phyloP scores from a whole-genome alignment of 2,888 invertebrate species.

The Caenorhabditis drosophilae region DNA sequence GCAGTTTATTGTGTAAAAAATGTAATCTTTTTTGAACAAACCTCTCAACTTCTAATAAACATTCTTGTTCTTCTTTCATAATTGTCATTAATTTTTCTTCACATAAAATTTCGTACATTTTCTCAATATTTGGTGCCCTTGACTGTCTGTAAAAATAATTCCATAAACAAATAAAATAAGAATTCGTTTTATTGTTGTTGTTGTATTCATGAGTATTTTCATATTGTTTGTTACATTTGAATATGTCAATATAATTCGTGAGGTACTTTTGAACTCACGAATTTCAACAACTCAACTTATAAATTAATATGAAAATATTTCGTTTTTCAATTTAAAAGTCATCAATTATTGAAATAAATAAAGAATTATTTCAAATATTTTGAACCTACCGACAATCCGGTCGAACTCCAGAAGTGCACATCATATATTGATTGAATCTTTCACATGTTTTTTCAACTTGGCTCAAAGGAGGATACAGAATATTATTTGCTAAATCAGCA shows the following conservation, averaged over 20 bases:
- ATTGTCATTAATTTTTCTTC: conserved; percentile 47
- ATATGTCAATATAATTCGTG: too few relatives aligned
- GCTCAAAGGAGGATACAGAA: conserved; percentile 51
- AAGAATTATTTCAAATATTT: too few relatives aligned
- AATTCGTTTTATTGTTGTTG: background rate
- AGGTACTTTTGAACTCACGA: too few relatives aligned
- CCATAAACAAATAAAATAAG: background rate
- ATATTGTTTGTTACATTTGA: too few relatives aligned
- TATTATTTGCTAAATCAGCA: conserved; percentile 32
- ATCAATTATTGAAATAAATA: background rate
- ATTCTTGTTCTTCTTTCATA: conserved; percentile 48
- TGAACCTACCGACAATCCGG: conserved; percentile 47
- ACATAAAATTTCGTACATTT: conserved; percentile 60
- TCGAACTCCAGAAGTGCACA: conserved; percentile 53
- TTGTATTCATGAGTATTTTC: too few relatives aligned
- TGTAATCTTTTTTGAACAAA: too few relatives aligned
- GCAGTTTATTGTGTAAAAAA: too few relatives aligned
- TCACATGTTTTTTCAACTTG: conserved; percentile 44
- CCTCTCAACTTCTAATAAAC: conserved; percentile 48
- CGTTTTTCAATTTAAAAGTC: background rate
- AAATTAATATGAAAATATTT: background rate
- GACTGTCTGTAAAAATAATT: conserved; percentile 38
- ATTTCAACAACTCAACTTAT: too few relatives aligned
- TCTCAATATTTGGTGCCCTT: conserved; percentile 49
- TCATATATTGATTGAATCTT: conserved; percentile 50